Percentiles rank a stretch among this genome's conserved stretches.
Conservation (phyloP, 2,888 invertebrate species). For the Pseudolycoriella hygida region DNA sequence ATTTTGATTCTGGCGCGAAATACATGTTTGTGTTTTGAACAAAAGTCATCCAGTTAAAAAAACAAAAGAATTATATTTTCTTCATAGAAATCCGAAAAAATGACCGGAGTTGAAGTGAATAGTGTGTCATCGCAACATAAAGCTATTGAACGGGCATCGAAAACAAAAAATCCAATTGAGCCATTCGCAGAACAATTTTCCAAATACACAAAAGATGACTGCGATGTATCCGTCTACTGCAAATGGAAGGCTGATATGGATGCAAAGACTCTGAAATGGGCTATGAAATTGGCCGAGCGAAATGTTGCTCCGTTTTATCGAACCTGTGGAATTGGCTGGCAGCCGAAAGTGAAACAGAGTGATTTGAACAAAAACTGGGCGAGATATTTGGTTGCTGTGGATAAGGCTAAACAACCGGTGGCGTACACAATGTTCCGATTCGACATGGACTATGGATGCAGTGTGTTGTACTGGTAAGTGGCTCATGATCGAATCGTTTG, state of each 20-base stretch:
- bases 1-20: too few species aligned
- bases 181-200: conserved; percentile 15
- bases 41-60: too few species aligned
- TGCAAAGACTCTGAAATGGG: conserved; percentile 24
- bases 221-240: conserved; percentile 13
- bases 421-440: conserved; percentile 60
- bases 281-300: conserved; percentile 26
- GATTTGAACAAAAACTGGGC: conserved; percentile 48
- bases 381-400: conserved; percentile 39
- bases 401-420: conserved; percentile 30
- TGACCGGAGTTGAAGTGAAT: background rate
- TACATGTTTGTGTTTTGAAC: too few species aligned
- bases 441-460: conserved; percentile 46
- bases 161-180: conserved; percentile 22
- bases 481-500: background rate
- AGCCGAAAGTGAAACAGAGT: conserved; percentile 38
- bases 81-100: too few species aligned
- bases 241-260: conserved; percentile 23
- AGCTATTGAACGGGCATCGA: conserved; percentile 22
- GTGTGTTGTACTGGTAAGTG: conserved; percentile 52
- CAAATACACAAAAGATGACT: conserved; percentile 13
- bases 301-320: conserved; percentile 26
- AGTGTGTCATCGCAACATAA: conserved; percentile 15
- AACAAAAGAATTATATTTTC: too few species aligned
- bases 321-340: conserved; percentile 39